Conservation (phyloP, 2,113 vertebrate genomes). For the Brachionichthys hirsutus region DNA sequence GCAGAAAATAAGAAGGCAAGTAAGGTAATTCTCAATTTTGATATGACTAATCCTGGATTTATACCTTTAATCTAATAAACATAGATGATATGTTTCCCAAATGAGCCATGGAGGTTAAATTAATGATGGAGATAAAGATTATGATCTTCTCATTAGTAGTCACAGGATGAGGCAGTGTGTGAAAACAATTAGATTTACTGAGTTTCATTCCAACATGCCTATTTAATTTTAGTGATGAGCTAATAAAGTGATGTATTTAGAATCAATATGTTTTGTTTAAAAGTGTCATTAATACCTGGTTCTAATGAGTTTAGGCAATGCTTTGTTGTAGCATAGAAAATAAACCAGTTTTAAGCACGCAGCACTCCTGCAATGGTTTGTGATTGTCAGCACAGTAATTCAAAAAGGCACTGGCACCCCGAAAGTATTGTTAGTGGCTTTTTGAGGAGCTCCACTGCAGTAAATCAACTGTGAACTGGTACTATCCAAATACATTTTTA, state of each 20-base stretch:
- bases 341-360: too few species aligned
- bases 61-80: slow-evolving; percentile 13
- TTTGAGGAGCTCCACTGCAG: slow-evolving; percentile 11
- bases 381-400: too few species aligned
- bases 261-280: slow-evolving; percentile 6
- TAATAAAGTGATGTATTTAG: too few species aligned
- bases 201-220: too few species aligned
- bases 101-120: slow-evolving; percentile 34
- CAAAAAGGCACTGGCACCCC: too few species aligned
- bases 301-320: not conserved
- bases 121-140: slow-evolving; percentile 25
- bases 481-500: not conserved
- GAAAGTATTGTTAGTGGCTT: slow-evolving; percentile 12
- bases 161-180: not conserved
- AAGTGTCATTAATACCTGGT: not conserved
- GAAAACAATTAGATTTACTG: not conserved
- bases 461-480: too few species aligned
- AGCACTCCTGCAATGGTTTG: too few species aligned
- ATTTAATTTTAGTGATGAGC: too few species aligned
- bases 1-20: slow-evolving; percentile 21
- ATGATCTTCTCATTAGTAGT: slow-evolving; percentile 13
- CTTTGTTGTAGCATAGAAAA: too few species aligned
- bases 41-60: slow-evolving; percentile 11
- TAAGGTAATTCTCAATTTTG: slow-evolving; percentile 17
- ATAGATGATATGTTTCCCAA: slow-evolving; percentile 29